Conservation (phyloP, 2,113 vertebrate species). For the Sardina pilchardus region DNA sequence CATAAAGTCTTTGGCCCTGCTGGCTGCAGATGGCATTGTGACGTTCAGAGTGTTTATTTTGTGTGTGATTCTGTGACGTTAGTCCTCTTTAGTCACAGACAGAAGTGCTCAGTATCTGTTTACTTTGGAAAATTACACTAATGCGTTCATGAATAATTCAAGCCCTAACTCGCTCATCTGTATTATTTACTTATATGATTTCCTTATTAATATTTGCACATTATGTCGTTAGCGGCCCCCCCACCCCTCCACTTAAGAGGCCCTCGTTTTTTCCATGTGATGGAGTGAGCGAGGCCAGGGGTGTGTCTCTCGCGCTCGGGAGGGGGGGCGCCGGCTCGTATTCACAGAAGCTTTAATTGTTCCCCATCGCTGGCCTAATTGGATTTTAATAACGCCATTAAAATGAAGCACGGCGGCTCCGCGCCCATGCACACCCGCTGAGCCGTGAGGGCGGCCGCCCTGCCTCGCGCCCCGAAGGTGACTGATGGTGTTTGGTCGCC, state of each 20-base stretch:
- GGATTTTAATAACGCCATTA: slow-evolving; percentile 75
- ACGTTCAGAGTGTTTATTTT: not conserved
- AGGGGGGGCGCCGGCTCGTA: slow-evolving; percentile 29
- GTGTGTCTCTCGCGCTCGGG: not conserved
- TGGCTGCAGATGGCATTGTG: not conserved
- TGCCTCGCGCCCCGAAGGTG: not conserved
- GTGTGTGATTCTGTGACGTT: not conserved
- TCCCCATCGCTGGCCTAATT: slow-evolving; percentile 64
- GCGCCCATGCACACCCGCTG: slow-evolving; percentile 15
- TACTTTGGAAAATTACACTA: slow-evolving; percentile 16
- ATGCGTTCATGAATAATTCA: slow-evolving; percentile 26
- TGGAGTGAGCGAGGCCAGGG: slow-evolving; percentile 32
- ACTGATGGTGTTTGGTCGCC: not conserved
- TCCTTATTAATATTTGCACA: slow-evolving; percentile 35
- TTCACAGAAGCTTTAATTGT: slow-evolving; percentile 56
- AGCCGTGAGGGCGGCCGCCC: not conserved
- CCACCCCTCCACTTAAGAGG: slow-evolving; percentile 24
- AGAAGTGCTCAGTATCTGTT: slow-evolving; percentile 13
- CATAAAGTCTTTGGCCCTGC: not conserved
- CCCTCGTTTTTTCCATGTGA: slow-evolving; percentile 19
- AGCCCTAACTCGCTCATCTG: slow-evolving; percentile 30
- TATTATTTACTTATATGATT: slow-evolving; percentile 43
- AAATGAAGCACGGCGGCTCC: slow-evolving; percentile 56
- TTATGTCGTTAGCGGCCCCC: slow-evolving; percentile 31
- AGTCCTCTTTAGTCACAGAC: slow-evolving; percentile 10